phyloP scores from a whole-genome alignment of 2,113 vertebrate genomes.

The Orycteropus afer region DNA sequence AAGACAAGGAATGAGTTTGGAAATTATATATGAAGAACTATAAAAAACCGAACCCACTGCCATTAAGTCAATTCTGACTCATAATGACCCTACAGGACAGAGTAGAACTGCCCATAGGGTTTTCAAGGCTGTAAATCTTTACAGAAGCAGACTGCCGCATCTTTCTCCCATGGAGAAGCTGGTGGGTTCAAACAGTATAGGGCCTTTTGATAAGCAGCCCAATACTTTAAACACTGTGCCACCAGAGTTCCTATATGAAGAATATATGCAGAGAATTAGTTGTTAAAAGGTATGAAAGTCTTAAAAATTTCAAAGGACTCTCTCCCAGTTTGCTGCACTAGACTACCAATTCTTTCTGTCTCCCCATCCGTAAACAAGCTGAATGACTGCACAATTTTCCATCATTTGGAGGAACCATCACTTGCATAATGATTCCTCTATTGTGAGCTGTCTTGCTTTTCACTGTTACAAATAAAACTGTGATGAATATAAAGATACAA shows the following conservation, averaged over 20 bases:
- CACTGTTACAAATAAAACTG: background rate
- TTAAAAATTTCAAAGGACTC: background rate
- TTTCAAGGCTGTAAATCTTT: too few species aligned
- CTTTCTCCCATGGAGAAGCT: too few species aligned
- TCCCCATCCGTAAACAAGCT: background rate
- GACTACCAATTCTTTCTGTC: background rate
- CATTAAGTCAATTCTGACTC: too few species aligned
- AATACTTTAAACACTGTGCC: too few species aligned
- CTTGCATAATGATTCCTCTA: background rate
- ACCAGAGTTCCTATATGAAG: too few species aligned
- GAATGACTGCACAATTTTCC: background rate
- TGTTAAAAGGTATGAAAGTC: background rate
- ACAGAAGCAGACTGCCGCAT: too few species aligned
- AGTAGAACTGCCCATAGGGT: too few species aligned
- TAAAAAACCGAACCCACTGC: too few species aligned
- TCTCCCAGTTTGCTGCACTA: background rate
- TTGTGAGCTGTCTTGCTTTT: background rate
- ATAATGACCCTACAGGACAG: too few species aligned
- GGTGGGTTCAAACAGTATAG: too few species aligned
- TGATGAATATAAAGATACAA: background rate
- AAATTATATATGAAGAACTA: fast-evolving
- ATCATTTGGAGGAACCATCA: background rate
- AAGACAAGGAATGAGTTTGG: background rate
- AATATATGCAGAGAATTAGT: background rate
- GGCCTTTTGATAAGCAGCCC: too few species aligned